Base-by-base conservation (phyloP, 2,113 vertebrate species). In the Amia ocellicauda region DNA sequence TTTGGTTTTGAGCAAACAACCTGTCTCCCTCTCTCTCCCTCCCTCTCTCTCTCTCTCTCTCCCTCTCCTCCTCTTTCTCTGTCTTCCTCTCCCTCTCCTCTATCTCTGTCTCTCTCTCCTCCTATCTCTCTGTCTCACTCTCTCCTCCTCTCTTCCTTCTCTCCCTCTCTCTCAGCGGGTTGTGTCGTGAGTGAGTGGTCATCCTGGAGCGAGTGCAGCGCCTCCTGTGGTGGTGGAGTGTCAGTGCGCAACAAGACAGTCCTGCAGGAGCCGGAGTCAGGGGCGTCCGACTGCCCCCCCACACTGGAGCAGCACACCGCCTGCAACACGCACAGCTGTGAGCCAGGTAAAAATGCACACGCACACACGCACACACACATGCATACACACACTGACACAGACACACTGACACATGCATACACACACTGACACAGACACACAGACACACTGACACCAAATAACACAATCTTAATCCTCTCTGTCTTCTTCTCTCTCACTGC, bases 131-230 rank as follows among this genome's bases (percentile, higher is more conserved):
- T n/a, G n/a, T n/a, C n/a, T n/a, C n/a, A n/a, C n/a, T n/a, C n/a
- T n/a, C n/a, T n/a, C n/a, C n/a, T n/a, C n/a, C n/a, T n/a, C n/a
- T n/a, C n/a, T n/a, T n/a, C n/a, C n/a, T n/a, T n/a, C n/a, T n/a
- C n/a, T n/a, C n/a, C n/a, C n/a, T n/a, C n/a, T n/a, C n/a, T n/a
- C 16, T 4, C 67, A 93, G 91, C 3, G 23, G 77, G 57, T 7
- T 93, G 90, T 74, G 70, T 78, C 47, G 19, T 92, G 63, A 88
- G 90, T 7, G 73, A 82, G 1, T 93, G 92, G 92, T 89, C 89
- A 0, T 22, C 74, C 1, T 93, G 92, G 92, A 91, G 80, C 19
- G 73, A 83, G 41, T 94, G 91, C 81, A 93, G 89, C 0, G 58
- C 74, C 72, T 75, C 86, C 2, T 90, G 91, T 69, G 85, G 78